Evolutionary conservation across 2,113 vertebrate species (phyloP).

Genomic region (Excalfactoria chinensis): DNA sequence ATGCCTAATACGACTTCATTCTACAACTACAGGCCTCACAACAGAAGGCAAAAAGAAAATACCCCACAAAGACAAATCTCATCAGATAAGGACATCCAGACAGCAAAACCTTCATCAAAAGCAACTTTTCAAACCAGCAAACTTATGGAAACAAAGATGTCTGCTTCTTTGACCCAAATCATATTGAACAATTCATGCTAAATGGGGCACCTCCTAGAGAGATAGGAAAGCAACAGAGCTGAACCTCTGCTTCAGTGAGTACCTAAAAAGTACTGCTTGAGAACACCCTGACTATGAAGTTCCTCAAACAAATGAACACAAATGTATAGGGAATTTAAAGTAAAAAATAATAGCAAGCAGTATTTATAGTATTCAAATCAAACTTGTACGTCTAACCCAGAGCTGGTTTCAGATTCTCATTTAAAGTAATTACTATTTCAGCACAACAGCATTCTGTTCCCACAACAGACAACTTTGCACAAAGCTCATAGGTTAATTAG

Average conservation of each 20-base stretch:
- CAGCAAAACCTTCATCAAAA: background rate
- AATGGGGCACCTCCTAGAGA: background rate
- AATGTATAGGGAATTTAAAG: background rate
- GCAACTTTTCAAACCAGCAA: background rate
- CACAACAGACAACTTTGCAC: background rate
- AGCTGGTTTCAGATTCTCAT: background rate
- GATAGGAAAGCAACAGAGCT: background rate
- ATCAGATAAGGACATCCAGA: background rate
- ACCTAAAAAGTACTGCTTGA: background rate
- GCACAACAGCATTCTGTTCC: background rate
- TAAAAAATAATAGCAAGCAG: background rate
- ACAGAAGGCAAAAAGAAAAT: background rate
- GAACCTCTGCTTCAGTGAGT: background rate
- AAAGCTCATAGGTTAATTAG: background rate
- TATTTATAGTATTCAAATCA: background rate
- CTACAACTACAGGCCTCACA: background rate
- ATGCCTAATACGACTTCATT: accelerated
- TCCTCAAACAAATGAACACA: background rate
- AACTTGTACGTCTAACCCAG: background rate
- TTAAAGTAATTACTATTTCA: background rate
- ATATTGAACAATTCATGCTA: background rate
- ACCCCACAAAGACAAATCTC: background rate
- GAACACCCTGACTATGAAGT: background rate
- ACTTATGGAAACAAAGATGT: background rate
- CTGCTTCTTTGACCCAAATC: background rate